phyloP scores from a whole-genome alignment of 2,888 invertebrate species.

The Anoplius nigerrimus region DNA sequence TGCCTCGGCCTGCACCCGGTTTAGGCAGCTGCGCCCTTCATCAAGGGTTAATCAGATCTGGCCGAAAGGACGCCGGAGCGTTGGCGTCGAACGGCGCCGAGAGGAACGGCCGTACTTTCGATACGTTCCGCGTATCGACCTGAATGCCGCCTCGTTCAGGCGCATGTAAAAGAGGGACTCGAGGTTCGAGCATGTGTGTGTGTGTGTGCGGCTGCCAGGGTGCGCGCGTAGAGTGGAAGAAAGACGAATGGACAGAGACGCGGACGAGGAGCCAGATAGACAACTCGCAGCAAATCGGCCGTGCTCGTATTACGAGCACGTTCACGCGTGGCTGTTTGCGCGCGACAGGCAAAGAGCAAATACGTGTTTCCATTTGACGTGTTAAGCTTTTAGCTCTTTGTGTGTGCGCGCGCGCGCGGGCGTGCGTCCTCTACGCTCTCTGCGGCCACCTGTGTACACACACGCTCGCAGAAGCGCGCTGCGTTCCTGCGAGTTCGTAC shows the following conservation, averaged over 20 bases:
- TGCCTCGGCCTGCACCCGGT: neutral
- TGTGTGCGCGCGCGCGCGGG: slow-evolving; percentile 18
- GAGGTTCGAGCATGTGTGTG: neutral
- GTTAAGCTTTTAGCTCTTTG: slow-evolving; percentile 52
- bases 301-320: slow-evolving; percentile 33
- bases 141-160: too few species aligned
- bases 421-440: slow-evolving; percentile 10
- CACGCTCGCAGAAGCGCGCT: neutral
- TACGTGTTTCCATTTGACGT: slow-evolving; percentile 64
- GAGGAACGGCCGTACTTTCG: too few species aligned
- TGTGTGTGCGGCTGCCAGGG: too few species aligned
- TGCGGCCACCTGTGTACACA: too few species aligned
- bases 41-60: slow-evolving; percentile 2
- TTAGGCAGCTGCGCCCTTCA: neutral
- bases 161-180: neutral
- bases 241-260: neutral
- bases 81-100: too few species aligned
- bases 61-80: neutral
- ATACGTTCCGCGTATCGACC: too few species aligned
- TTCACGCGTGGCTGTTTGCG: slow-evolving; percentile 44
- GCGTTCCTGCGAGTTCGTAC: neutral
- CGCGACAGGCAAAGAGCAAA: slow-evolving; percentile 59
- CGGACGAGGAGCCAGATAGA: slow-evolving; percentile 20
- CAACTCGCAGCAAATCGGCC: slow-evolving; percentile 48
- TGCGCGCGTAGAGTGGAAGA: neutral